Base-by-base conservation (phyloP, 2,888 invertebrate species). In the Gnatocerus cornutus region DNA sequence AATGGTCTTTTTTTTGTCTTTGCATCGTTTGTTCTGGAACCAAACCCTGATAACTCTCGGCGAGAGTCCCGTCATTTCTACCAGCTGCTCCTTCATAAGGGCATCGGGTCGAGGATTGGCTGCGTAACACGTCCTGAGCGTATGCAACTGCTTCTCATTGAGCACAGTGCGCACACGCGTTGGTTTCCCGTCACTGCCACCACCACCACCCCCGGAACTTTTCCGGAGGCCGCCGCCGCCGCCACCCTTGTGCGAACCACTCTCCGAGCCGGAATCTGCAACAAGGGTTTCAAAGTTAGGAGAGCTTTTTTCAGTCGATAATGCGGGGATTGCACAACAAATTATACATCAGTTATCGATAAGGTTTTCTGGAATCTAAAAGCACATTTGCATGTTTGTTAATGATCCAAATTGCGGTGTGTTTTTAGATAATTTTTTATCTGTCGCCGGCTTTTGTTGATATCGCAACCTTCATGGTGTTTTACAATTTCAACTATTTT, bases 11-110 rank as follows among this genome's bases (percentile, higher is more conserved):
- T 98, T 98, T 88, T 98, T 98, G 87, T 98, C 97, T 86, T 98
- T 98, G 88, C 97, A 98, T 74, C 98, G 89, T 85, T 98, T 98
- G 86, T 98, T 98, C 86, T 98, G 98, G 89, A 99, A 99, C 99
- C 99, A 99, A 68, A 99, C 99, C 82, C 99, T 90, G 84, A 99
- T 99, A 78, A 99, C 99, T 10, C 99, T 88, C 13, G 99, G 98
- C 80, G 96, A 97, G 58, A 99, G 90, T 0, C 96, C 93, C 10
- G 99, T 99, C 98, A 99, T 98, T 87, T 99, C 99, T 43, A 98
- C 98, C 72, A 99, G 90, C 85, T 99, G 98, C 85, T 99, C 99
- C 88, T 99, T 99, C 96, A 98, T 97, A 71, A 99, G 90, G 41
- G 99, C 99, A 87, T 99, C 99, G 39, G 99, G 99, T 58, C 99